These are phyloP conservation scores for Anthonomus grandis DNA, from an alignment of 1,140 invertebrate species.

Conservation along the genomic window DNA sequence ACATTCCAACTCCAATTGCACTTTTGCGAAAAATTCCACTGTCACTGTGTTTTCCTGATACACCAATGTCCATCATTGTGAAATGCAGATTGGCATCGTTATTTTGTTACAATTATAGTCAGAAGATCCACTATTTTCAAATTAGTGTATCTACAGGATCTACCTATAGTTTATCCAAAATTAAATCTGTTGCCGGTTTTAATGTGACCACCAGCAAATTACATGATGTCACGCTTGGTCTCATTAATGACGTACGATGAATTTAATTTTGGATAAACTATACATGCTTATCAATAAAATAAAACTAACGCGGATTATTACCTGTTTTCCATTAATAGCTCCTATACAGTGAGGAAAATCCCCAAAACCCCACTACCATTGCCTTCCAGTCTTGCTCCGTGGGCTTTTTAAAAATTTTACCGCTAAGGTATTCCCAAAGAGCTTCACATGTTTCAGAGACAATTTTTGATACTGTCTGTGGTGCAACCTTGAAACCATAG, in stretches of 20 bases:
- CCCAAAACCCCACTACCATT: neutral
- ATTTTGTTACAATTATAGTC: conserved; percentile 48
- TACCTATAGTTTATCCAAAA: conserved; percentile 10
- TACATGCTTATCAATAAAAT: too few relatives aligned
- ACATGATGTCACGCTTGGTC: neutral
- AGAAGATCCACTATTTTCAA: conserved; percentile 39
- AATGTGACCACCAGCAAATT: neutral
- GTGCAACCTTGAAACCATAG: neutral
- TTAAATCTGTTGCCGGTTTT: neutral
- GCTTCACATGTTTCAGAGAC: neutral
- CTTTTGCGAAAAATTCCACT: conserved; percentile 40
- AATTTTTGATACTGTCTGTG: conserved; percentile 1
- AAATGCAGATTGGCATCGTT: conserved; percentile 47
- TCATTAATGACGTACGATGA: neutral
- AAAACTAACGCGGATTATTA: neutral
- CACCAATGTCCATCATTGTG: conserved; percentile 44
- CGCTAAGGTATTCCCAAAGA: neutral
- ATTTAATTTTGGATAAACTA: too few relatives aligned
- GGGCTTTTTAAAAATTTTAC: neutral
- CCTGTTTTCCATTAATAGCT: neutral
- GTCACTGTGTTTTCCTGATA: conserved; percentile 42
- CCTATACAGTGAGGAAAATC: neutral
- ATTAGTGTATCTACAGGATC: too few relatives aligned
- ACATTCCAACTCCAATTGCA: neutral
- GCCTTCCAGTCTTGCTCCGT: neutral